Base-by-base conservation (phyloP, 2,797 vertebrate species). In the Acanthurus leucopareius region DNA sequence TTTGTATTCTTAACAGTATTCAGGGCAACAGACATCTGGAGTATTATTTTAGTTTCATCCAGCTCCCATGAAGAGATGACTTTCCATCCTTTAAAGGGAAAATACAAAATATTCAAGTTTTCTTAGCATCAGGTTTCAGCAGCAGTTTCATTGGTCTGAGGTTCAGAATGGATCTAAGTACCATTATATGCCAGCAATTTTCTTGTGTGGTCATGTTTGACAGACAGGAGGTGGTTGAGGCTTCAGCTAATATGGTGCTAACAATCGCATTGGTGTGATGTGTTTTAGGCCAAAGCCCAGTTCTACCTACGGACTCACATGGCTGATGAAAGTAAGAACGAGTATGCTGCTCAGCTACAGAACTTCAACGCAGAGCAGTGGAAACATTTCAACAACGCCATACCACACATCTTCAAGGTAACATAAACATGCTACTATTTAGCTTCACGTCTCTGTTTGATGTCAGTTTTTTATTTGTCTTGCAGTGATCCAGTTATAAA, bases 351-450 rank as follows among this genome's bases (percentile, higher is more conserved):
- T 69, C 98, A 99, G 54, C 95, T 99, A 48, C 98, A 99, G 87
- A 98, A 96, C 93, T 99, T 98, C 73, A 99, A 99, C 64, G 96
- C 94, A 0, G 98, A 99, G 70, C 98, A 99, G 89, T 97, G 98
- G 95, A 99, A 99, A 88, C 98, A 99, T 93, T 99, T 97, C 93
- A 97, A 98, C 76, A 94, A 96, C 58, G 94, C 98, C 75, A 97
- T 99, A 90, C 98, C 98, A 79, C 97, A 98, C 92, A 98, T 99
- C 92, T 99, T 99, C 81, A 99, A 99, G 97, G 98, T 99, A 94
- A 93, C 19, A n/a, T 17, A 17, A 22, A 19, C 59, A 10, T 1
- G 22, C 7, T 3, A 1, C 2, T 3, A 19, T 56, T 42, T 1
- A 10, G 58, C 32, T 10, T 47, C 45, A 35, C 38, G 10, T 5